phyloP scores from a whole-genome alignment of 2,888 invertebrate species.

The Apotomis capreana region DNA sequence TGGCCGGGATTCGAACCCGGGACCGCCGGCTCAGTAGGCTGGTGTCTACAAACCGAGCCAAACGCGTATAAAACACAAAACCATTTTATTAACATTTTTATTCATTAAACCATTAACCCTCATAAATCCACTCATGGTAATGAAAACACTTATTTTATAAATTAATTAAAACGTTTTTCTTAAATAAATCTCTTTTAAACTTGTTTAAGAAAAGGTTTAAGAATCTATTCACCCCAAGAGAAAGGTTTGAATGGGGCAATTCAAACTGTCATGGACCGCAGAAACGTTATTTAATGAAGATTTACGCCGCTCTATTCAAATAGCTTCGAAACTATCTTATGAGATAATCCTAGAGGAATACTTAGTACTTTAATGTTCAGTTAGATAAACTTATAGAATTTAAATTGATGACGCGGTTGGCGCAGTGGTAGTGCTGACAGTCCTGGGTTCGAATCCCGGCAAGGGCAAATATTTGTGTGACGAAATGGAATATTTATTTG shows the following conservation, averaged over 20 bases:
- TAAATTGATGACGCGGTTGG: not conserved
- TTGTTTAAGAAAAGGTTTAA: conserved; percentile 3
- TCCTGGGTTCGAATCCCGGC: too few species aligned
- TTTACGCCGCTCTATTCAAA: conserved; percentile 18
- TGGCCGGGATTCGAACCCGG: too few species aligned
- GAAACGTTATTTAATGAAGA: conserved; percentile 37
- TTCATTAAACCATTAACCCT: not conserved
- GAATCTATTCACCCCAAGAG: conserved; percentile 9
- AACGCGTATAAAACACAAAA: not conserved
- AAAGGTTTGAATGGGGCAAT: conserved; percentile 17
- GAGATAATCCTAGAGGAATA: not conserved
- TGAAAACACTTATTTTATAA: not conserved
- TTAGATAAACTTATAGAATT: not conserved
- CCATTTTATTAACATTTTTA: not conserved
- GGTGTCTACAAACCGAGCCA: too few species aligned
- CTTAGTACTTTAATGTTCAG: not conserved
- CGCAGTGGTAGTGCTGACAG: not conserved
- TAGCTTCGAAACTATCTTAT: conserved; percentile 10
- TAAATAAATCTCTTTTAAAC: not conserved
- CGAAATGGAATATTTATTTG: too few species aligned
- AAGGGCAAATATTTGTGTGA: too few species aligned
- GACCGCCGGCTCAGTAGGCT: too few species aligned
- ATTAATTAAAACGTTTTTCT: conserved; percentile 8
- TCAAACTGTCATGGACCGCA: conserved; percentile 2
- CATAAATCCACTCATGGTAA: not conserved